Conservation (phyloP, 1,140 invertebrate genomes). For the Saccostrea echinata region DNA sequence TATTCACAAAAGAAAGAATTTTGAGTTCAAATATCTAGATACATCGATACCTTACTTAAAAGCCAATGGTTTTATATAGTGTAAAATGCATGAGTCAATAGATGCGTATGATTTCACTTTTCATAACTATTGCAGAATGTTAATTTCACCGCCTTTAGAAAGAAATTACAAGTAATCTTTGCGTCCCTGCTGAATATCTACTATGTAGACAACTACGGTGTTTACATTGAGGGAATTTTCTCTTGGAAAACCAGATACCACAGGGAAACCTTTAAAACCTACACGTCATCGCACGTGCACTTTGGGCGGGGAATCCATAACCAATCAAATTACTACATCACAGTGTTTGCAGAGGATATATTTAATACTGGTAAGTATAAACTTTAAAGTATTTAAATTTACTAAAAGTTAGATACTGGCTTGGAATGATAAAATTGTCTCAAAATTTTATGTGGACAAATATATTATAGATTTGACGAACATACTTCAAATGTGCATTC, state of each 20-base stretch:
- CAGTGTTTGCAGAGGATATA: slow-evolving; percentile 12
- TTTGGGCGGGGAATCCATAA: neutral
- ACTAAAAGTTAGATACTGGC: too few species aligned
- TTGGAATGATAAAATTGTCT: too few species aligned
- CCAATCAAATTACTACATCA: neutral
- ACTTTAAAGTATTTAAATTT: neutral
- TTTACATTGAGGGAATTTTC: neutral
- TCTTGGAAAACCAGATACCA: neutral
- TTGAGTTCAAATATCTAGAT: too few species aligned
- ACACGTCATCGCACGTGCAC: neutral
- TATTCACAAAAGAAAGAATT: too few species aligned
- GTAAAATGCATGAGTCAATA: neutral
- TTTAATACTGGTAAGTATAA: neutral
- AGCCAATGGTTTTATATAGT: too few species aligned
- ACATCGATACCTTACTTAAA: too few species aligned
- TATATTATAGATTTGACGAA: too few species aligned
- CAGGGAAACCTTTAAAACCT: neutral
- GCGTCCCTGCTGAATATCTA: slow-evolving; percentile 3
- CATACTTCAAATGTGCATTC: too few species aligned
- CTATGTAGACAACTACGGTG: neutral
- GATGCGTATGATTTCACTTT: neutral
- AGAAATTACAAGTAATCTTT: neutral
- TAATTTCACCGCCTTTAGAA: neutral
- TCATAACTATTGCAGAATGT: neutral
- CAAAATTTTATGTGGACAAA: too few species aligned